Evolutionary conservation across 37 sponge, comb jelly and placozoan genomes (phyloP).

Genomic region (Chondrosia reniformis): DNA sequence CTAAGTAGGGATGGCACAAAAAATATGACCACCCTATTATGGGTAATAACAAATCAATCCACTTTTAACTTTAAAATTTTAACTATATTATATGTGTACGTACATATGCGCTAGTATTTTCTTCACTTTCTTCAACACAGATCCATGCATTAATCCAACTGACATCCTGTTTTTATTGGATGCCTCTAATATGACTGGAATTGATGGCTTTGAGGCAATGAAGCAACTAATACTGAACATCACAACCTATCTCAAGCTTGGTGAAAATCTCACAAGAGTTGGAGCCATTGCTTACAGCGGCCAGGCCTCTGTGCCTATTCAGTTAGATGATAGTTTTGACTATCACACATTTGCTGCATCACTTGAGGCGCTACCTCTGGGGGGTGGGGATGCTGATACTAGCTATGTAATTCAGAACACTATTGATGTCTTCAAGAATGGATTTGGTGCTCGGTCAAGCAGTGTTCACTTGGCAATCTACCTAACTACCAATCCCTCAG

Average conservation of each 20-base stretch:
- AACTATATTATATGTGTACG: background rate
- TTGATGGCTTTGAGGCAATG: background rate
- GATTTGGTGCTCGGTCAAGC: background rate
- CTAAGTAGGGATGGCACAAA: too few relatives aligned
- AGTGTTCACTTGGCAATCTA: background rate
- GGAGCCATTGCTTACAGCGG: background rate
- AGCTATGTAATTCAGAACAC: background rate
- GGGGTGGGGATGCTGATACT: background rate
- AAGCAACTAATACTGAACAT: slow-evolving; percentile 6
- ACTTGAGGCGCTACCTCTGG: background rate
- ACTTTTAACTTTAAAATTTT: background rate
- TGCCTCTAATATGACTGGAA: slow-evolving; percentile 3
- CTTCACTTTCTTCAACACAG: background rate
- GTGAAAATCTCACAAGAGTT: slow-evolving; percentile 3
- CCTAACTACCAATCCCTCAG: background rate
- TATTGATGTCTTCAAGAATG: background rate
- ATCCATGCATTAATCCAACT: background rate
- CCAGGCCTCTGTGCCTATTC: background rate
- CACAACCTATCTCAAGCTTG: background rate
- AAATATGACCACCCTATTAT: background rate
- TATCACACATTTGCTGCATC: background rate
- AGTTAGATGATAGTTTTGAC: background rate
- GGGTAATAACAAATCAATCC: background rate
- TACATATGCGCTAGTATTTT: background rate
- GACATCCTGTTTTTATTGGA: slow-evolving; percentile 17